Conservation (phyloP, 2,888 invertebrate species). For the Polyommatus icarus region DNA sequence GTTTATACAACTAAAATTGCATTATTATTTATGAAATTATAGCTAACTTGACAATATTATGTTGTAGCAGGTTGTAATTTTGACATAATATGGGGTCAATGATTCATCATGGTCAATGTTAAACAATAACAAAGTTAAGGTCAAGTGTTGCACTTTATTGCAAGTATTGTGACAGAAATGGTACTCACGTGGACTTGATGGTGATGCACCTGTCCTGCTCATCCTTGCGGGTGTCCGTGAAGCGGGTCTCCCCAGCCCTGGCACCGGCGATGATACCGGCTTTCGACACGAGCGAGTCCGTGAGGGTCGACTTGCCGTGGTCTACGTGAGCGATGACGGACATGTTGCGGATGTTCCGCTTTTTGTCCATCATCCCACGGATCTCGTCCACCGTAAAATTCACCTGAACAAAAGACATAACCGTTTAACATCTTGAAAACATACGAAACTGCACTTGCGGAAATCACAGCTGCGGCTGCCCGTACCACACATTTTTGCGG, state of each 20-base stretch:
- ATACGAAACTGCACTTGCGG: conserved; percentile 50
- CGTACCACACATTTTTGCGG: conserved; percentile 57
- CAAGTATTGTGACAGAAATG: conserved; percentile 2
- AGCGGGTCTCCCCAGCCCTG: conserved; percentile 99
- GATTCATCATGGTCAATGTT: conserved; percentile 26
- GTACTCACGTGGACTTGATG: conserved; percentile 98
- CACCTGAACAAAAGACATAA: conserved; percentile 87
- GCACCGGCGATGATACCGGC: conserved; percentile 99
- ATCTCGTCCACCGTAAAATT: conserved; percentile 99
- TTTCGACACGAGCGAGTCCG: conserved; percentile 99
- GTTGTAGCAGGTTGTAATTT: not conserved
- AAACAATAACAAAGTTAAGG: conserved; percentile 29
- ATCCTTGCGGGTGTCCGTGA: conserved; percentile 99
- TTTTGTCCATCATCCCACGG: conserved; percentile 99
- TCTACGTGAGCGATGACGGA: conserved; percentile 99
- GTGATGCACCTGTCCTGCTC: conserved; percentile 99
- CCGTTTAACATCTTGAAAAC: conserved; percentile 56
- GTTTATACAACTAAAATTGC: not conserved
- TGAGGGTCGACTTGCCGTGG: conserved; percentile 99
- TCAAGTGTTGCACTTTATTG: not conserved
- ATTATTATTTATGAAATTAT: not conserved
- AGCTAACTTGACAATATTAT: not conserved
- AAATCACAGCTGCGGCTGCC: conserved; percentile 50
- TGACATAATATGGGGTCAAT: not conserved
- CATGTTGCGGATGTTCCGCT: conserved; percentile 99